Percentiles rank a stretch among this genome's conserved stretches.
Conservation (phyloP, 2,888 invertebrate species). For the Amiota minor region DNA sequence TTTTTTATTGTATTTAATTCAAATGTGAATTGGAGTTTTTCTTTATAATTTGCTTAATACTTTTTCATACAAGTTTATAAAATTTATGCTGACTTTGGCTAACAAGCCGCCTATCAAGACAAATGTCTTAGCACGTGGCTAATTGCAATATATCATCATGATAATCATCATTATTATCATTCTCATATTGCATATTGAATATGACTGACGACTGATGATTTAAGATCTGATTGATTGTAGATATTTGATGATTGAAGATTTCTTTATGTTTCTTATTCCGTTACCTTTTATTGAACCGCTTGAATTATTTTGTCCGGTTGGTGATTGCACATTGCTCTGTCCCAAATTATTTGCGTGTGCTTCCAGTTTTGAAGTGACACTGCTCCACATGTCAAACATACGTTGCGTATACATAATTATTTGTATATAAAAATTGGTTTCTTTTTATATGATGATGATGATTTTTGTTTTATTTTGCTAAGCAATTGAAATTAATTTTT, state of each 20-base stretch:
- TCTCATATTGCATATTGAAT: too few species aligned
- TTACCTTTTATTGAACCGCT: constrained; percentile 75
- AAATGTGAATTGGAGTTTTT: too few species aligned
- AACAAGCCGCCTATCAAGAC: too few species aligned
- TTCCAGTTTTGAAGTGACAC: constrained; percentile 74
- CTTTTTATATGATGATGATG: not conserved
- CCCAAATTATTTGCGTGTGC: constrained; percentile 74
- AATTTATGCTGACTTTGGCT: too few species aligned
- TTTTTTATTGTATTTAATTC: not conserved
- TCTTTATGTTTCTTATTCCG: not conserved
- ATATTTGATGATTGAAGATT: not conserved
- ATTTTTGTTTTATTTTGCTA: constrained; percentile 20
- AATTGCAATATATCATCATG: too few species aligned
- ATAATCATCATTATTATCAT: not conserved
- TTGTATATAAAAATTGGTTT: not conserved
- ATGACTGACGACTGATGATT: not conserved
- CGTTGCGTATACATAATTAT: constrained; percentile 74
- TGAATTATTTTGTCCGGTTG: constrained; percentile 72
- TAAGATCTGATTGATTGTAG: not conserved
- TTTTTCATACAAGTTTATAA: too few species aligned
- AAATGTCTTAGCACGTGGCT: too few species aligned
- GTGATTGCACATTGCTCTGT: constrained; percentile 74
- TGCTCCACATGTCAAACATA: constrained; percentile 75
- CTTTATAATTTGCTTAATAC: not conserved
- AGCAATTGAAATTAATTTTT: constrained; percentile 26